Base-by-base conservation (phyloP, 1,140 invertebrate species). In the Caerostris darwini region DNA sequence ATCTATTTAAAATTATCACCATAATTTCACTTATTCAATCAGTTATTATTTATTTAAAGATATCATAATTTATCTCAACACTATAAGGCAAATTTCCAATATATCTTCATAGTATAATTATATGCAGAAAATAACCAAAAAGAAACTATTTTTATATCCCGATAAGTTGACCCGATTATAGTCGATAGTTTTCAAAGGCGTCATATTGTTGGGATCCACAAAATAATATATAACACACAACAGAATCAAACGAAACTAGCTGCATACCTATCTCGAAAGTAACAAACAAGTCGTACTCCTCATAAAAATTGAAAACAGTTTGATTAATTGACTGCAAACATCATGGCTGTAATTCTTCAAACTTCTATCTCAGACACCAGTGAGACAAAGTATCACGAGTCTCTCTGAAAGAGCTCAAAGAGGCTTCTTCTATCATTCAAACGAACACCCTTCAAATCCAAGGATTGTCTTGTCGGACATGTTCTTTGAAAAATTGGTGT, bases 401-500 rank as follows among this genome's bases (percentile, higher is more conserved):
- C 53, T 57, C 57, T 54, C 54, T 17, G 56, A n/a, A 64, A 64
- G n/a, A 34, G 10, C 19, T 56, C 17, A 57, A 19, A 83, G 17
- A 7, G 14, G 81, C 54, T 19, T 14, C 3, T 54, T 83, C 12
- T 8, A 83, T 83, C 14, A 6, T 34, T 54, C 14, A 83, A 17
- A n/a, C 53, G 2, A 57, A 54, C 14, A 57, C 17, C 12, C 56
- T 83, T 17, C 14, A 6, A 10, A 57, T 83, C 53, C 5, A 54
- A 71, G 34, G 67, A 19, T 71, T 71, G 67, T 71, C 67, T 19
- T 57, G 14, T 57, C 61, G 53, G 54, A 83, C 56, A 17, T 19
- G 57, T 14, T 58, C 8, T n/a, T 61, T 87, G 85, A 87, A 87
- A 50, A 87, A 64, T 87, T n/a, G 85, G 58, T 53, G 57, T 59